Percentiles rank a stretch among this genome's conserved stretches.
phyloP scores from a whole-genome alignment of 2,113 vertebrate genomes.

The Zapus hudsonius region DNA sequence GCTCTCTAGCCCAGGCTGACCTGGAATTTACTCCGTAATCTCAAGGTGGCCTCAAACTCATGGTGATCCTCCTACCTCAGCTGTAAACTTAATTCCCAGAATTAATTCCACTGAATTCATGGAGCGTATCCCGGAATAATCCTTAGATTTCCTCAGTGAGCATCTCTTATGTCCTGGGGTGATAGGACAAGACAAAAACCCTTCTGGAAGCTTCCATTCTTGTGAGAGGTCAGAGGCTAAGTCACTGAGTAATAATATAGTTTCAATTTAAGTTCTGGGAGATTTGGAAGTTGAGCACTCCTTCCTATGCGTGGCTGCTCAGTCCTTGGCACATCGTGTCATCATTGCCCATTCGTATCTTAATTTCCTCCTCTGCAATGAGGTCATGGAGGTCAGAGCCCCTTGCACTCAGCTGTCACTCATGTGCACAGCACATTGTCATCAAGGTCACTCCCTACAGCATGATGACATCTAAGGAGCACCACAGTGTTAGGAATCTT shows the following conservation, averaged over 20 bases:
- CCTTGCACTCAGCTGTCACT: not conserved
- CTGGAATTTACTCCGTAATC: too few relatives aligned
- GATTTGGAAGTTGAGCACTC: not conserved
- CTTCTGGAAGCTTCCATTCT: not conserved
- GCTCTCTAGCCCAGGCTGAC: too few relatives aligned
- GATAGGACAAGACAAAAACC: not conserved
- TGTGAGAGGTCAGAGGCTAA: not conserved
- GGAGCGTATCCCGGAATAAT: not conserved
- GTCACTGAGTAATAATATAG: not conserved
- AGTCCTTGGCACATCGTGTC: not conserved
- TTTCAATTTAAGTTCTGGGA: not conserved
- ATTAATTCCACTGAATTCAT: too few relatives aligned
- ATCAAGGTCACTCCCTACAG: not conserved
- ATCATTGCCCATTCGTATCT: not conserved
- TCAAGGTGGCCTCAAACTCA: too few relatives aligned
- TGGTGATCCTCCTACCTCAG: too few relatives aligned
- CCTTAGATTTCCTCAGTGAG: not conserved
- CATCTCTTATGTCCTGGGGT: not conserved
- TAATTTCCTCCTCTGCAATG: not conserved
- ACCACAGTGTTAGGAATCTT: not conserved
- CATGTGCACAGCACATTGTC: not conserved
- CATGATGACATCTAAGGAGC: not conserved
- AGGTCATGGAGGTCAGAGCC: not conserved
- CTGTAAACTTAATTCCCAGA: not conserved
- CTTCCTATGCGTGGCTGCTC: not conserved